Conservation (phyloP, 2,888 invertebrate species). For the Drosophila trichaetosa region DNA sequence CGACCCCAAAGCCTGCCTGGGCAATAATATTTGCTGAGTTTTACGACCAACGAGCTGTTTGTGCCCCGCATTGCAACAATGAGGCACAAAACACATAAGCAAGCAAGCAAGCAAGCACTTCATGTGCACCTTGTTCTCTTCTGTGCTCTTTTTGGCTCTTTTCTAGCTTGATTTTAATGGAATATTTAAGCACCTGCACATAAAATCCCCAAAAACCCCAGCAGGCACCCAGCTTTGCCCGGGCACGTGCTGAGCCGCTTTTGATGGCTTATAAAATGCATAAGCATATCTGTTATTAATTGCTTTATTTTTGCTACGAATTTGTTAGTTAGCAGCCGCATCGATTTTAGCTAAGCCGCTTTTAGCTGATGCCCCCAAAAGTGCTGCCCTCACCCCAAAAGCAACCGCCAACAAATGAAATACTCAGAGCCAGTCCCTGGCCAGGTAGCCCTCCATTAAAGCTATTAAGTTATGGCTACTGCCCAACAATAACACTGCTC, state of each 20-base stretch:
- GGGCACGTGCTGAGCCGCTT: conserved; percentile 45
- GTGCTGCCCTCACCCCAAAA: conserved; percentile 1
- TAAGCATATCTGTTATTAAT: conserved; percentile 69
- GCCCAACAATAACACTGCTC: conserved; percentile 24
- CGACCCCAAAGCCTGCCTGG: conserved; percentile 45
- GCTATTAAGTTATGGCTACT: conserved; percentile 45
- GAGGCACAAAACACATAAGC: conserved; percentile 30
- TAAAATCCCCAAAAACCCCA: conserved; percentile 26
- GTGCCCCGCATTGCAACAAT: conserved; percentile 62
- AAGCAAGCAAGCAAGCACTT: conserved; percentile 15
- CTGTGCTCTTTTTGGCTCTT: conserved; percentile 20
- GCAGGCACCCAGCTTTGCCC: conserved; percentile 2
- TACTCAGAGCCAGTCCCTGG: not conserved
- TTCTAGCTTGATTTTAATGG: conserved; percentile 60
- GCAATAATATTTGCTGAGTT: conserved; percentile 71
- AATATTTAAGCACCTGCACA: conserved; percentile 62
- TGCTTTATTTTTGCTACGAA: conserved; percentile 57
- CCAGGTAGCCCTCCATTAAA: conserved; percentile 35
- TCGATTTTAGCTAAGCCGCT: conserved; percentile 52
- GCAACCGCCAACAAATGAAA: conserved; percentile 15
- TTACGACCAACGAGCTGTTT: conserved; percentile 59
- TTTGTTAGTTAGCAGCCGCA: conserved; percentile 33
- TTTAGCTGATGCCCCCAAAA: conserved; percentile 19
- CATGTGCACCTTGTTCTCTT: not conserved
- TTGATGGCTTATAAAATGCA: conserved; percentile 61